phyloP scores from a whole-genome alignment of 2,113 vertebrate species.

The Oncorhynchus nerka region DNA sequence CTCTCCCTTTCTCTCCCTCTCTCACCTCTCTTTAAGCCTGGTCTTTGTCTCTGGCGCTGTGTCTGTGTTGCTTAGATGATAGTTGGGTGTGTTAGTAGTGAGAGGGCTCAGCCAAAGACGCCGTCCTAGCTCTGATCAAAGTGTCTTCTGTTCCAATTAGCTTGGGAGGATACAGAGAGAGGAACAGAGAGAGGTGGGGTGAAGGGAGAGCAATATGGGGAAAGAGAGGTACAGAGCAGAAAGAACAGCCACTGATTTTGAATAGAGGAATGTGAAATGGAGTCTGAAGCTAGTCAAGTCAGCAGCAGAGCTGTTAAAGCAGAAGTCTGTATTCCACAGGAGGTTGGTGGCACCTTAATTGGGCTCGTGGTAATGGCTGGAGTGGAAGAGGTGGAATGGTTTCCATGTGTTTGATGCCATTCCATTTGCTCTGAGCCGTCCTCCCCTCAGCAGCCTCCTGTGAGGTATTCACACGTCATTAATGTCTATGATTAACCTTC shows the following conservation, averaged over 20 bases:
- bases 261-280: background rate
- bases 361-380: too few species aligned
- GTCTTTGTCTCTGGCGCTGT: background rate
- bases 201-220: background rate
- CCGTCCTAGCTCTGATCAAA: too few species aligned
- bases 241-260: background rate
- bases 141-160: background rate
- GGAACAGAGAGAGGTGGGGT: background rate
- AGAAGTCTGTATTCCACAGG: background rate
- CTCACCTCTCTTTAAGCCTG: background rate
- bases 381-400: too few species aligned
- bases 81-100: background rate
- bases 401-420: too few species aligned
- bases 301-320: background rate
- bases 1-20: too few species aligned
- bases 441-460: too few species aligned
- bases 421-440: too few species aligned
- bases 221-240: slow-evolving; percentile 1
- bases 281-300: background rate
- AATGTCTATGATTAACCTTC: background rate
- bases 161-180: background rate
- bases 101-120: background rate
- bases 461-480: background rate
- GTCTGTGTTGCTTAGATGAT: slow-evolving; percentile 2
- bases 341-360: too few species aligned